A percentile compares a stretch with the other conserved stretches of the same genome.
These are phyloP conservation scores for Leucophenga varia DNA, from an alignment of 1,140 invertebrate genomes.

Conservation along the genomic window DNA sequence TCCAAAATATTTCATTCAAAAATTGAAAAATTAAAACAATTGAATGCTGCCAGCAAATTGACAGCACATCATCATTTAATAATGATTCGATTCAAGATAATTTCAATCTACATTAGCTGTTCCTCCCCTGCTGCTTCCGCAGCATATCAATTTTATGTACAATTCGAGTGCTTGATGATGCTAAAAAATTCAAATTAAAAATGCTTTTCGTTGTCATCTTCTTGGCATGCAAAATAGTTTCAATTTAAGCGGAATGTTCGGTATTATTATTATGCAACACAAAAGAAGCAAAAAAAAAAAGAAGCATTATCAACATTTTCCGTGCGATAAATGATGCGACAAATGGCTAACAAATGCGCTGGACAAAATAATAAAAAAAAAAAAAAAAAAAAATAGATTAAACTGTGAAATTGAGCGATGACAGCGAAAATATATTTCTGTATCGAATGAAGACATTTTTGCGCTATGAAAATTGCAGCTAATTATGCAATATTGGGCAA, in stretches of 20 bases:
- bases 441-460: constrained; percentile 28
- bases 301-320: too few relatives aligned
- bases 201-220: too few relatives aligned
- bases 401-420: not conserved
- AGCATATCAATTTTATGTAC: too few relatives aligned
- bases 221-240: constrained; percentile 51
- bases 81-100: too few relatives aligned
- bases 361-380: not conserved
- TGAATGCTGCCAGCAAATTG: too few relatives aligned
- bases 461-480: constrained; percentile 35
- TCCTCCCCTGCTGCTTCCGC: too few relatives aligned
- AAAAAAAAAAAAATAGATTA: constrained; percentile 8
- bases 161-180: constrained; percentile 3
- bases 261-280: constrained; percentile 40
- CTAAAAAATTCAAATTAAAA: constrained; percentile 54
- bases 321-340: too few relatives aligned
- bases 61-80: too few relatives aligned
- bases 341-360: not conserved
- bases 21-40: too few relatives aligned
- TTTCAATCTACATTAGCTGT: too few relatives aligned
- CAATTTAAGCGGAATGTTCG: constrained; percentile 46
- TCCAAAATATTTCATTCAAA: too few relatives aligned
- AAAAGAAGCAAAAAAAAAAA: too few relatives aligned
- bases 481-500: constrained; percentile 33
- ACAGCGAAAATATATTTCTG: not conserved